phyloP scores from a whole-genome alignment of 1,140 invertebrate species.

The Drosophila lini region DNA sequence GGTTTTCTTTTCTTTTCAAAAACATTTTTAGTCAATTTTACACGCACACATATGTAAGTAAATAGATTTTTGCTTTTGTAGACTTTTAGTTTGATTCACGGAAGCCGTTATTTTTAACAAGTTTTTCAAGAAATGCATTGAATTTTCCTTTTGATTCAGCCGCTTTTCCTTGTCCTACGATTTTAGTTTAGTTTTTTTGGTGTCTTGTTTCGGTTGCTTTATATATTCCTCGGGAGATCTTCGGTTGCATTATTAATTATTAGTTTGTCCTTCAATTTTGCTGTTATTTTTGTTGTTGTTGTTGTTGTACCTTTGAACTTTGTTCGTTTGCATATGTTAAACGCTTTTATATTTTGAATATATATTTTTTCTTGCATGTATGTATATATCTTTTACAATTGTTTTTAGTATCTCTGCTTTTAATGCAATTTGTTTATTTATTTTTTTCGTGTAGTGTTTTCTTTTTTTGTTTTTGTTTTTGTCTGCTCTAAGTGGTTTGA shows the following conservation, averaged over 20 bases:
- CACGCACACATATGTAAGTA: slow-evolving; percentile 47
- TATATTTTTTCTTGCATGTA: slow-evolving; percentile 21
- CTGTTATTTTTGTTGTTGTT: neutral
- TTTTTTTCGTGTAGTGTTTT: slow-evolving; percentile 27
- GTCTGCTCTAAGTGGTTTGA: slow-evolving; percentile 78
- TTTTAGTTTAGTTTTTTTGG: slow-evolving; percentile 3
- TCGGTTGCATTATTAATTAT: slow-evolving; percentile 27
- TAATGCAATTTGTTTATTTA: slow-evolving; percentile 22
- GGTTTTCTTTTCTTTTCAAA: slow-evolving; percentile 32
- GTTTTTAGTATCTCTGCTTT: slow-evolving; percentile 39
- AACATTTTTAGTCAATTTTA: slow-evolving; percentile 33
- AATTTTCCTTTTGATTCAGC: slow-evolving; percentile 72
- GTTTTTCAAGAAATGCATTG: slow-evolving; percentile 64
- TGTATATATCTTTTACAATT: slow-evolving; percentile 34
- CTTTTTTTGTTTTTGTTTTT: slow-evolving; percentile 33
- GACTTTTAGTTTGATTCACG: slow-evolving; percentile 21
- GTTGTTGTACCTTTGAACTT: slow-evolving; percentile 57
- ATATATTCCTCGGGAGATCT: slow-evolving; percentile 27
- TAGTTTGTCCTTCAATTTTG: slow-evolving; percentile 35
- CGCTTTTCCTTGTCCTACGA: slow-evolving; percentile 34
- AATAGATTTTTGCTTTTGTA: slow-evolving; percentile 16
- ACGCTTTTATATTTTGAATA: slow-evolving; percentile 59
- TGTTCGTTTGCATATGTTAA: slow-evolving; percentile 72
- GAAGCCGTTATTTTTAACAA: slow-evolving; percentile 40
- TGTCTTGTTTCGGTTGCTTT: slow-evolving; percentile 21